These are phyloP conservation scores for Austrolebias charrua DNA, from an alignment of 2,797 vertebrate genomes.

Conservation along the genomic window DNA sequence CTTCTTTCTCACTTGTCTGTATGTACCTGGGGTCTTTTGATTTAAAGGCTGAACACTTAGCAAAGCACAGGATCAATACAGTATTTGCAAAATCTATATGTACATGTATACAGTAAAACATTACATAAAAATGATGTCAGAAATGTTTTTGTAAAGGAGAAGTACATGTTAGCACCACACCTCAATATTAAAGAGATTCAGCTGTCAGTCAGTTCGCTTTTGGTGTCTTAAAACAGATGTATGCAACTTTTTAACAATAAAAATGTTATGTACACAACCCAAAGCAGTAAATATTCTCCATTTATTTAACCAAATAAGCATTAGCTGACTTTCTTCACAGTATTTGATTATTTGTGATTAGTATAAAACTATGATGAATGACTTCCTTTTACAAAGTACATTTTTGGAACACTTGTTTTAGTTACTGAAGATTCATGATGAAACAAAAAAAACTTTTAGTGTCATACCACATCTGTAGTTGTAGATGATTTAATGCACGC, in stretches of 20 bases:
- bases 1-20: slow-evolving; percentile 46
- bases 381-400: slow-evolving; percentile 27
- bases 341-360: slow-evolving; percentile 24
- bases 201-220: too few species aligned
- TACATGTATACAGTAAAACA: not conserved
- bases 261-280: not conserved
- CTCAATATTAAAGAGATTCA: too few species aligned
- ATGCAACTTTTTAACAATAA: not conserved
- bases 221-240: too few species aligned
- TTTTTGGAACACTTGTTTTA: slow-evolving; percentile 31
- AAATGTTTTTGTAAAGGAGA: too few species aligned
- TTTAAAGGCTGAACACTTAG: slow-evolving; percentile 3
- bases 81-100: not conserved
- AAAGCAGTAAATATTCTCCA: not conserved
- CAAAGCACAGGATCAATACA: not conserved
- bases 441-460: slow-evolving; percentile 21
- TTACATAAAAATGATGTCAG: not conserved
- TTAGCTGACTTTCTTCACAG: not conserved
- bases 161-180: too few species aligned
- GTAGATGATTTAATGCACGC: slow-evolving; percentile 28
- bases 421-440: slow-evolving; percentile 26
- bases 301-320: slow-evolving; percentile 5
- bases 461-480: slow-evolving; percentile 20
- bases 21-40: slow-evolving; percentile 20
- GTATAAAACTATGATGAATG: slow-evolving; percentile 18